These are phyloP conservation scores for Ceyx margarethae DNA, from an alignment of 2,113 vertebrate genomes.

Conservation along the genomic window DNA sequence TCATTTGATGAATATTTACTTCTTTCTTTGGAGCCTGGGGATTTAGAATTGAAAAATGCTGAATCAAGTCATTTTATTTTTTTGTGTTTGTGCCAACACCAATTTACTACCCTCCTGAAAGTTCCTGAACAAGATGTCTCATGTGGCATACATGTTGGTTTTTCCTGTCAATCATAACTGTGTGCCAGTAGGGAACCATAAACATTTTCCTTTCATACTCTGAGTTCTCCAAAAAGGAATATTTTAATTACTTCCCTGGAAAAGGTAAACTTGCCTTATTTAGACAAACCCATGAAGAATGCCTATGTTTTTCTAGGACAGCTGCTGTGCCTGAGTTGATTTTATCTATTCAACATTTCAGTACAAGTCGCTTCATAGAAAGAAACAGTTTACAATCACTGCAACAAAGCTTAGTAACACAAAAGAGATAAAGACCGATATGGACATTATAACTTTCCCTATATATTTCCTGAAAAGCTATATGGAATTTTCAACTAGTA, in stretches of 20 bases:
- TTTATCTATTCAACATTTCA: slow-evolving; percentile 56
- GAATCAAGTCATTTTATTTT: slow-evolving; percentile 88
- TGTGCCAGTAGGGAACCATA: slow-evolving; percentile 76
- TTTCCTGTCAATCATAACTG: slow-evolving; percentile 83
- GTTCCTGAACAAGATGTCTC: slow-evolving; percentile 82
- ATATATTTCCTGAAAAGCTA: slow-evolving; percentile 34
- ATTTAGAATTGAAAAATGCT: slow-evolving; percentile 84
- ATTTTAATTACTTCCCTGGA: slow-evolving; percentile 73
- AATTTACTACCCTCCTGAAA: slow-evolving; percentile 87
- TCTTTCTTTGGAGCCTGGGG: slow-evolving; percentile 75
- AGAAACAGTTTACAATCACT: slow-evolving; percentile 47
- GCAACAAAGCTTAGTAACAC: slow-evolving; percentile 28
- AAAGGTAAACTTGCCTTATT: slow-evolving; percentile 74
- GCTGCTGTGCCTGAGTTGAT: slow-evolving; percentile 47
- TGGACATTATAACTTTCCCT: slow-evolving; percentile 7
- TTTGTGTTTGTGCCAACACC: slow-evolving; percentile 88
- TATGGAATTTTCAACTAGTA: slow-evolving; percentile 44
- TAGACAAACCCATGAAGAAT: slow-evolving; percentile 45
- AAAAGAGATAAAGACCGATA: slow-evolving; percentile 43
- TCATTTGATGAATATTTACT: slow-evolving; percentile 92
- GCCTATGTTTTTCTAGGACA: slow-evolving; percentile 33
- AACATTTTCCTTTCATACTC: slow-evolving; percentile 79
- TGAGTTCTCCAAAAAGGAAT: slow-evolving; percentile 72
- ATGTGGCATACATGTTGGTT: slow-evolving; percentile 78
- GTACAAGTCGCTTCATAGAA: slow-evolving; percentile 8